phyloP scores from a whole-genome alignment of 1,140 invertebrate species.

The Metopolophium dirhodum region DNA sequence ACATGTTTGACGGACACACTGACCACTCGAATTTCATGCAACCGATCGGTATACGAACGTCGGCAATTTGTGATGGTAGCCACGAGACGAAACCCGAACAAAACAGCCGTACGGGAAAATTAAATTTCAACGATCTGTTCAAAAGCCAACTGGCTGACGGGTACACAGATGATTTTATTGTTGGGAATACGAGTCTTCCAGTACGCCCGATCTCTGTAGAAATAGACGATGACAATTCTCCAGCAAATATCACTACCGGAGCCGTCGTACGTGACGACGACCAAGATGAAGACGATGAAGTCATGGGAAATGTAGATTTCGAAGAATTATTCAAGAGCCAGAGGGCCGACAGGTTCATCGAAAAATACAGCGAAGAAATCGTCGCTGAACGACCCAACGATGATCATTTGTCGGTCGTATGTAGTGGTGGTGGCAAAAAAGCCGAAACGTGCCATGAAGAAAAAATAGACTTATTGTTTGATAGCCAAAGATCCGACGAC shows the following conservation, averaged over 20 bases:
- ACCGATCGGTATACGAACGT: background rate
- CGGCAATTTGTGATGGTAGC: too few relatives aligned
- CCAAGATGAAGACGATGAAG: background rate
- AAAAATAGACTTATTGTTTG: background rate
- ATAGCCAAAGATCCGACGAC: background rate
- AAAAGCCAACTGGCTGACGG: background rate
- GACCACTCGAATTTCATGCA: background rate
- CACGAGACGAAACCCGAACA: background rate
- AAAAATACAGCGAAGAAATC: conserved; percentile 7
- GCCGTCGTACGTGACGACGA: too few relatives aligned
- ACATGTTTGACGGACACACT: background rate
- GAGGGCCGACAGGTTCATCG: background rate
- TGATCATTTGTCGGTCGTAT: background rate
- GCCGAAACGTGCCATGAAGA: background rate
- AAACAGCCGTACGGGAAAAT: background rate
- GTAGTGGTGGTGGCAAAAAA: background rate
- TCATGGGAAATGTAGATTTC: background rate
- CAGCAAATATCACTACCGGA: background rate
- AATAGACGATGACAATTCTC: background rate
- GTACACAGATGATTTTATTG: background rate
- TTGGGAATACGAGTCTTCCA: background rate
- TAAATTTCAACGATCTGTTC: background rate
- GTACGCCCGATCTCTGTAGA: background rate
- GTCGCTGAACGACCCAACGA: background rate
- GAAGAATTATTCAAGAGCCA: conserved; percentile 43